Evolutionary conservation across 2,888 invertebrate species (phyloP).

Genomic region (Himalopsyche tibetana): DNA sequence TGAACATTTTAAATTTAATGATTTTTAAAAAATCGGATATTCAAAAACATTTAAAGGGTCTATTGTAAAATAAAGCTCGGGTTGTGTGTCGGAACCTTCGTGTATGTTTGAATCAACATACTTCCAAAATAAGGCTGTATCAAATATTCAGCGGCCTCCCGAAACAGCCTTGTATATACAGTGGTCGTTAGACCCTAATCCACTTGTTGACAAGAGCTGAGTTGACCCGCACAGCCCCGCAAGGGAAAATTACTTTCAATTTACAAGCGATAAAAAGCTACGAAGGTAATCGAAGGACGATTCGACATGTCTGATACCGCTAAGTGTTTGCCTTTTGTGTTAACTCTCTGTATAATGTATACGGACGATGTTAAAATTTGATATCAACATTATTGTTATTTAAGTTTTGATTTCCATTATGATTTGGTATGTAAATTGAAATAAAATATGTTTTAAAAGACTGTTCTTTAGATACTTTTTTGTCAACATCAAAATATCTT

Average conservation of each 20-base stretch:
- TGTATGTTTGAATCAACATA: slow-evolving; percentile 23
- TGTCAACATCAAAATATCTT: no score
- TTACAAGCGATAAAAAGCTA: slow-evolving; percentile 41
- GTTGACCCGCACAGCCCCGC: slow-evolving; percentile 36
- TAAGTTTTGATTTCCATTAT: slow-evolving; percentile 40
- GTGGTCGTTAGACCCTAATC: slow-evolving; percentile 42
- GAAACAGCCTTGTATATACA: slow-evolving; percentile 8
- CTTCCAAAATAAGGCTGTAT: slow-evolving; percentile 23
- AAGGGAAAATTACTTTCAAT: slow-evolving; percentile 42
- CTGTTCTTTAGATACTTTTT: no score
- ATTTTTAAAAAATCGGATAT: no score
- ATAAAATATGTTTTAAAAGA: slow-evolving; percentile 5
- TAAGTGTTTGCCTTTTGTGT: slow-evolving; percentile 42
- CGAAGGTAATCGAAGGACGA: slow-evolving; percentile 43
- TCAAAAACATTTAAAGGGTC: no score
- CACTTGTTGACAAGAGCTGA: slow-evolving; percentile 43
- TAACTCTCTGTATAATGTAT: slow-evolving; percentile 34
- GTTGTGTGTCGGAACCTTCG: slow-evolving; percentile 6
- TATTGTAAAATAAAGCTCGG: no score
- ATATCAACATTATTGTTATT: slow-evolving; percentile 36
- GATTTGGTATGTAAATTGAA: background rate
- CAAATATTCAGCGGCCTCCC: slow-evolving; percentile 26
- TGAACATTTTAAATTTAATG: no score
- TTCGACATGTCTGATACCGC: slow-evolving; percentile 34
- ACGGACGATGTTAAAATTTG: slow-evolving; percentile 34